Base-by-base conservation (phyloP, 1,140 invertebrate species). In the Saccostrea glomerata region DNA sequence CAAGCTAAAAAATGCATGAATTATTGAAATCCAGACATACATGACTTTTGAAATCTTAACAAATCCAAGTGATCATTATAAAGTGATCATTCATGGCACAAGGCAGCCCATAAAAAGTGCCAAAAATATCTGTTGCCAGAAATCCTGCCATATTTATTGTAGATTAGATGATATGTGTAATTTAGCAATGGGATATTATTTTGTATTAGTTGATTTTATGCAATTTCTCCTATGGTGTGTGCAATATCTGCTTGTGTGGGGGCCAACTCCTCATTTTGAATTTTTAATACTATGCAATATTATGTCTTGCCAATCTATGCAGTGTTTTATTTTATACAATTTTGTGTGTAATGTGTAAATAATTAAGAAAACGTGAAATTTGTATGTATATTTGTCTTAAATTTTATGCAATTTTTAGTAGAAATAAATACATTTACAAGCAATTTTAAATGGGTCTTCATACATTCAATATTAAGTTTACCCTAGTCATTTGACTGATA, bases 91-190 rank as follows among this genome's bases (percentile, higher is more conserved):
- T 83, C 40, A 47, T 63, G n/a, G 17, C 58, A 20, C n/a, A 20
- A 17, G n/a, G 58, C 70, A 77, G 70, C 70, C 70, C 11, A 12
- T 11, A 30, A 77, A 13, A 12, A 13, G 70, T 77, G 70, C 70
- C 70, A 77, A 77, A n/a, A 77, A 77, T 36, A 5, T 30, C 17
- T 36, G 15, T 77, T 36, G 70, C 70, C 70, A 13, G 30, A 63
- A 77, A 77, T 36, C 70, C 70, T 77, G 70, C 70, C 70, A 77
- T 30, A 77, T 77, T 77, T 77, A 20, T 63, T 63, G 17, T 63
- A 63, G 58, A 7, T 5, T 63, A 63, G 58, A 63, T 63, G 15
- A 0, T 63, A 1, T 63, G 17, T 63, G 17, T 20, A 1, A 20
- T 63, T 63, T 2, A 47, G 47, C 47, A 47, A 6, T 63, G n/a